Conservation (phyloP, 2,888 invertebrate genomes). For the Andrena bucephala region DNA sequence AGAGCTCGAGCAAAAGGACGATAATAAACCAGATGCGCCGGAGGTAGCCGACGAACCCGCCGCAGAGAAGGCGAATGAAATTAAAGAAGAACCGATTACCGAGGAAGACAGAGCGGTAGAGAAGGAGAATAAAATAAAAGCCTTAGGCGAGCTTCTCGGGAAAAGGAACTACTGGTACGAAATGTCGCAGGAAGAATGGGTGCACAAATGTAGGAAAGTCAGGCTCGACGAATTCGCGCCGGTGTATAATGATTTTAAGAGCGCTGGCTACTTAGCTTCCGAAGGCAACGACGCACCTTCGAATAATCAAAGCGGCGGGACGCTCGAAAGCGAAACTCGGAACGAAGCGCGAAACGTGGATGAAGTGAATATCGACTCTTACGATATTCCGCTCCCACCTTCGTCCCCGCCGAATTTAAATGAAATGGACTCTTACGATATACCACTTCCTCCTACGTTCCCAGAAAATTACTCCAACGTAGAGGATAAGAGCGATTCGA, state of each 20-base stretch:
- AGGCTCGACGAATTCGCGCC: slow-evolving; percentile 93
- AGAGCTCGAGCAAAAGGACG: slow-evolving; percentile 72
- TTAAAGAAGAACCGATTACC: slow-evolving; percentile 58
- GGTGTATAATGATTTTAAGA: slow-evolving; percentile 76
- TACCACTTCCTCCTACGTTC: slow-evolving; percentile 29
- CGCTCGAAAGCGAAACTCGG: slow-evolving; percentile 12
- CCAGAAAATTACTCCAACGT: background rate
- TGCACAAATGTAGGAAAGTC: slow-evolving; percentile 90
- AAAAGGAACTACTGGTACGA: slow-evolving; percentile 87
- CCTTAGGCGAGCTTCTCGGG: slow-evolving; percentile 79
- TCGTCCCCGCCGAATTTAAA: background rate
- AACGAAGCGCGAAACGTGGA: slow-evolving; percentile 1
- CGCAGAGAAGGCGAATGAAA: slow-evolving; percentile 5
- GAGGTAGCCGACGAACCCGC: background rate
- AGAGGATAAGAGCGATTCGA: background rate
- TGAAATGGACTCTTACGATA: slow-evolving; percentile 36
- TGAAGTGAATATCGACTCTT: slow-evolving; percentile 26
- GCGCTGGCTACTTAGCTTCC: slow-evolving; percentile 61
- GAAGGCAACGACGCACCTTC: background rate
- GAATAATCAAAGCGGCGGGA: slow-evolving; percentile 5
- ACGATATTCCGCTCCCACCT: slow-evolving; percentile 26
- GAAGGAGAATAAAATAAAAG: slow-evolving; percentile 81
- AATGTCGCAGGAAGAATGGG: slow-evolving; percentile 92
- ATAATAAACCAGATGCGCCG: slow-evolving; percentile 53
- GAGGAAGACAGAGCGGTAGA: slow-evolving; percentile 71